Conservation (phyloP, 2,113 vertebrate species). For the Steatornis caripensis region DNA sequence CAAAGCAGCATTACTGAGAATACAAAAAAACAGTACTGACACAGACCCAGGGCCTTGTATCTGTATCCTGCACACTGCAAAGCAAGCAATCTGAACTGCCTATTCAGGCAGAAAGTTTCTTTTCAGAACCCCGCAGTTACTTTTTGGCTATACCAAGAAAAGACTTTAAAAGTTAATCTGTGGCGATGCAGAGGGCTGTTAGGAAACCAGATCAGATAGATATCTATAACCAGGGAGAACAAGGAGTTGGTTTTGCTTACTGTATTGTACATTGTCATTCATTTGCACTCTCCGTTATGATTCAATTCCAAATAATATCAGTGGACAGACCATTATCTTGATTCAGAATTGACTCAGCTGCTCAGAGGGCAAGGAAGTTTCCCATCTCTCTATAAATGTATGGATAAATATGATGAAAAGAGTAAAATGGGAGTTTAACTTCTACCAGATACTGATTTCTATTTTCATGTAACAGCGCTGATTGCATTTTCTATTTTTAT, state of each 20-base stretch:
- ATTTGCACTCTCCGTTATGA: not conserved
- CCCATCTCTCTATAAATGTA: not conserved
- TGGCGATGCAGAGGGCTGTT: not conserved
- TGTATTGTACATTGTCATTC: not conserved
- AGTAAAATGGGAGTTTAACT: not conserved
- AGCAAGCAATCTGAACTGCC: not conserved
- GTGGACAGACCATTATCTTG: not conserved
- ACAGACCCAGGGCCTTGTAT: not conserved
- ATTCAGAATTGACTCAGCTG: not conserved
- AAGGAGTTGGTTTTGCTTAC: not conserved
- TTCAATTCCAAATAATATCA: not conserved
- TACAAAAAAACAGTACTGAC: not conserved
- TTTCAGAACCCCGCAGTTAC: not conserved
- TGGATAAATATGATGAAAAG: not conserved
- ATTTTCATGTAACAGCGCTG: not conserved
- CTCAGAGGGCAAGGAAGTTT: not conserved
- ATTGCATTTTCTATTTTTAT: not conserved
- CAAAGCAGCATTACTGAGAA: not conserved
- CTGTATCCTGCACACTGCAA: not conserved
- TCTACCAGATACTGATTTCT: not conserved
- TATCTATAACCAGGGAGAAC: not conserved
- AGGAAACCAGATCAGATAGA: not conserved
- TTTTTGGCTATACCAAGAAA: not conserved
- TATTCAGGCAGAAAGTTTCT: not conserved
- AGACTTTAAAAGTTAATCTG: not conserved